Conservation (phyloP, 2,113 vertebrate species). For the Sturnus vulgaris region DNA sequence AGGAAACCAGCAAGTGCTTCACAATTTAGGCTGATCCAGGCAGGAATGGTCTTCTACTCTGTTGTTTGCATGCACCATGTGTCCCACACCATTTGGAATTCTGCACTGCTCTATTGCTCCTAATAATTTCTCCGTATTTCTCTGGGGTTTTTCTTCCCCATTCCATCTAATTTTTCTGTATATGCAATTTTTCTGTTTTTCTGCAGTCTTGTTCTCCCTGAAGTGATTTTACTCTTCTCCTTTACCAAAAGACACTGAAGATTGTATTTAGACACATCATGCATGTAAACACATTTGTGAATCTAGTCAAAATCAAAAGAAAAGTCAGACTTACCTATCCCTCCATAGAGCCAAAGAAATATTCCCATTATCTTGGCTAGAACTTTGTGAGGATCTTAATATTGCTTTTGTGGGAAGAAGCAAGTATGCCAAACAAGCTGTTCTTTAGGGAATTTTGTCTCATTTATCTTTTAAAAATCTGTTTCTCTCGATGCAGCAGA, state of each 20-base stretch:
- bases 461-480: neutral
- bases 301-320: neutral
- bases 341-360: neutral
- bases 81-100: neutral
- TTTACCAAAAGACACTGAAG: neutral
- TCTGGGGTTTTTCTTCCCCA: accelerated
- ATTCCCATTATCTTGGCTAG: neutral
- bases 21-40: neutral
- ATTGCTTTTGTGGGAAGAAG: neutral
- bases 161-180: neutral
- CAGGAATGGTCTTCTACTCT: neutral
- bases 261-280: neutral
- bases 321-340: neutral
- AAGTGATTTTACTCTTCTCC: neutral
- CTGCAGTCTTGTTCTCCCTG: neutral
- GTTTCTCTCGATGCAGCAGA: neutral
- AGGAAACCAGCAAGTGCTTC: neutral
- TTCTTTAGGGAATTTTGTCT: neutral
- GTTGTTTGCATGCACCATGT: neutral
- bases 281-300: neutral
- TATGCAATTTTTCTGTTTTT: neutral
- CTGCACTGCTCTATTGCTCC: neutral
- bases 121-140: neutral
- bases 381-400: neutral
- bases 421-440: neutral